Evolutionary conservation across 2,113 vertebrate species (phyloP).

Genomic region (Tetrax tetrax): DNA sequence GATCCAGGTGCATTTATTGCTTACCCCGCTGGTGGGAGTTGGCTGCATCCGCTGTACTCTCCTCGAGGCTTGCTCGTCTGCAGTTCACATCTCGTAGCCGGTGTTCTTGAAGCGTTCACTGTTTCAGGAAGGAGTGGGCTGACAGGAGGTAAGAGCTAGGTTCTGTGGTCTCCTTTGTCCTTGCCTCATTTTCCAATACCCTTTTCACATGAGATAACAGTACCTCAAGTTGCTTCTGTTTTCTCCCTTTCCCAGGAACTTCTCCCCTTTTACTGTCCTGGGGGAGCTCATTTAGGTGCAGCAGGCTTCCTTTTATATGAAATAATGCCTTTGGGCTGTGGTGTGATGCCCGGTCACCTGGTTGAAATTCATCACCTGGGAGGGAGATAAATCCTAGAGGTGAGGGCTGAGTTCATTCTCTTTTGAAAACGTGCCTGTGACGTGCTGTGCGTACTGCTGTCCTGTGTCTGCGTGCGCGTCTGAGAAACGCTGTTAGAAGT

Average conservation of each 20-base stretch:
- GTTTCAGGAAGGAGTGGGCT: background rate
- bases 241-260: background rate
- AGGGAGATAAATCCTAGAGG: background rate
- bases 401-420: background rate
- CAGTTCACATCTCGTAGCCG: rapidly evolving
- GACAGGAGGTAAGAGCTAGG: background rate
- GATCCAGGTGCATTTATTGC: background rate
- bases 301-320: background rate
- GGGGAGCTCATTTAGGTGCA: background rate
- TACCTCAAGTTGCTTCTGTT: background rate
- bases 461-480: too few species aligned
- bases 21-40: background rate
- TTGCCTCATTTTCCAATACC: rapidly evolving
- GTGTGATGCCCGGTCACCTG: background rate
- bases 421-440: background rate
- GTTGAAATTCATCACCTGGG: background rate
- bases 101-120: background rate
- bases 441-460: background rate
- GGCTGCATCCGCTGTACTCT: rapidly evolving
- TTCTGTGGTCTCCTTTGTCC: background rate
- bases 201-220: rapidly evolving
- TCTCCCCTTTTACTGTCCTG: rapidly evolving
- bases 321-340: background rate
- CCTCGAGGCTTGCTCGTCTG: background rate
- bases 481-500: background rate